These are phyloP conservation scores for Pseudomyrmex gracilis DNA, from an alignment of 1,140 invertebrate species.

Conservation along the genomic window DNA sequence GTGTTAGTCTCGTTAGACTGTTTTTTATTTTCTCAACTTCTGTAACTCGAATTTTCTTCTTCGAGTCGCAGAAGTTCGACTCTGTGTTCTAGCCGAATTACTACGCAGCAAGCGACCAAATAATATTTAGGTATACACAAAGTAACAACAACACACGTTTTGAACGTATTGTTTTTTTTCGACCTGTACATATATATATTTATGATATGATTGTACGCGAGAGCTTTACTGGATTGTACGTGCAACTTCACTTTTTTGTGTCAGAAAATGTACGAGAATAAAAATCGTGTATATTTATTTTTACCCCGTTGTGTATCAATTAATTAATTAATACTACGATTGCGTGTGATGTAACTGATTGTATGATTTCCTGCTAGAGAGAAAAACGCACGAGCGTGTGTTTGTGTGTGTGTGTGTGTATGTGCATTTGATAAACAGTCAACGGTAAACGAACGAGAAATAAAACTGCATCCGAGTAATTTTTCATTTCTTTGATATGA, in stretches of 20 bases:
- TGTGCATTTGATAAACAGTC: neutral
- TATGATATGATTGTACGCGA: conserved; percentile 1
- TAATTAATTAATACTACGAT: neutral
- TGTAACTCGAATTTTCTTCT: no score
- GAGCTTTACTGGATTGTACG: neutral
- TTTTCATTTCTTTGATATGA: conserved; percentile 40
- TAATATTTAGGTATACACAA: neutral
- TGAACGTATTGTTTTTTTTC: no score
- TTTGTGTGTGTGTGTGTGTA: no score
- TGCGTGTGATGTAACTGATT: no score
- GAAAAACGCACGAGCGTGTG: no score
- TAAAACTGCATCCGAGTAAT: conserved; percentile 6
- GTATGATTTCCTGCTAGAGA: no score
- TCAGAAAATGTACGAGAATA: conserved; percentile 25
- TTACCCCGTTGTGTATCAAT: conserved; percentile 10
- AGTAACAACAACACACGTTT: no score
- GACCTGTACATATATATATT: neutral
- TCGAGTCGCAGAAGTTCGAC: no score
- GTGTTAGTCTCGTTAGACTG: no score
- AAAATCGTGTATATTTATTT: conserved; percentile 63
- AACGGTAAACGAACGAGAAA: neutral
- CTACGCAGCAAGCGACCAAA: no score
- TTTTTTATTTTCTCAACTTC: no score
- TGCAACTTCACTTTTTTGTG: neutral
- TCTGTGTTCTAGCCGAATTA: no score